Percentiles rank a stretch among this genome's conserved stretches.
phyloP scores from a whole-genome alignment of 2,113 vertebrate genomes.

The Dasyurus viverrinus region DNA sequence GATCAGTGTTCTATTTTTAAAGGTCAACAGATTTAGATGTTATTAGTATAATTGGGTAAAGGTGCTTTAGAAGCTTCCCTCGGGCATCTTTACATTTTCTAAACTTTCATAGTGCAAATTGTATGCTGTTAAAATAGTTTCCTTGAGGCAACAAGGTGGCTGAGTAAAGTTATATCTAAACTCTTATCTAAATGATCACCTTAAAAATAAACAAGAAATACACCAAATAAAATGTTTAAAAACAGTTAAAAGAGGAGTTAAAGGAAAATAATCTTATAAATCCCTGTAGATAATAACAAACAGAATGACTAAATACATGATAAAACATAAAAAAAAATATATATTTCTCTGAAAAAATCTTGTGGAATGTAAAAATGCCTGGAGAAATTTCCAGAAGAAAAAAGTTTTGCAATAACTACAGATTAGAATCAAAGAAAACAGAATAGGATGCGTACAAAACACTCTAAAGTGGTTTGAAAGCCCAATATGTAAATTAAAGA shows the following conservation, averaged over 20 bases:
- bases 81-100: background rate
- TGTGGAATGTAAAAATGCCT: background rate
- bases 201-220: background rate
- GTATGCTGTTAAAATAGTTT: background rate
- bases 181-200: background rate
- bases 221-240: background rate
- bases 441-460: background rate
- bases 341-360: background rate
- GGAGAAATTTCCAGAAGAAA: background rate
- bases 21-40: slow-evolving; percentile 4
- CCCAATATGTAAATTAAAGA: background rate
- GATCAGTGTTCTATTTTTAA: slow-evolving; percentile 5
- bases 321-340: background rate
- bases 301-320: background rate
- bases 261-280: background rate
- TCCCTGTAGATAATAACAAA: background rate
- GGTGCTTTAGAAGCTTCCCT: background rate
- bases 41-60: background rate
- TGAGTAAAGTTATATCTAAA: background rate
- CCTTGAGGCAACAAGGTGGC: background rate
- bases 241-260: background rate
- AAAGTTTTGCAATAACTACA: background rate
- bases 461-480: background rate
- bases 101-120: background rate
- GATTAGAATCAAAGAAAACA: background rate